Evolutionary conservation across 2,888 invertebrate genomes (phyloP).

Genomic region (Drosophila greeni): DNA sequence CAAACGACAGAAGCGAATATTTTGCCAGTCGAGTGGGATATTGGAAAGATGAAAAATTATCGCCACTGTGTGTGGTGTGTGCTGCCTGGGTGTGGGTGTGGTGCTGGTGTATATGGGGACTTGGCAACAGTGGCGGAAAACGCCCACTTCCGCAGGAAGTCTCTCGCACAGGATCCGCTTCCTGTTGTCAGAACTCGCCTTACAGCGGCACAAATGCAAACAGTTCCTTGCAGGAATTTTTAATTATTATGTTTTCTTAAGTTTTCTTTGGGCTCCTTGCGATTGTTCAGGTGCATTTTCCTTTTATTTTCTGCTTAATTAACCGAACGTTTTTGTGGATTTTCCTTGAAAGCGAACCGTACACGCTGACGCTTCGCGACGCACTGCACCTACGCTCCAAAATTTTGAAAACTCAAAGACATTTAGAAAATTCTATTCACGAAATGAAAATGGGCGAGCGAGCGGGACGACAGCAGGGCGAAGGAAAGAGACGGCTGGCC

Average conservation of each 20-base stretch:
- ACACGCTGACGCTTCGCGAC: conserved; percentile 76
- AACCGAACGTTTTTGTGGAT: conserved; percentile 9
- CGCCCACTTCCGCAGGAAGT: conserved; percentile 61
- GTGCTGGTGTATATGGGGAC: conserved; percentile 28
- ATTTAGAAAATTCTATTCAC: conserved; percentile 66
- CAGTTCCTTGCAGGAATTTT: background rate
- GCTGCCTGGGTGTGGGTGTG: conserved; percentile 9
- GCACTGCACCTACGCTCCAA: conserved; percentile 79
- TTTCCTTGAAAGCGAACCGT: conserved; percentile 45
- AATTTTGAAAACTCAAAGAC: conserved; percentile 73
- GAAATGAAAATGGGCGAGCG: conserved; percentile 41
- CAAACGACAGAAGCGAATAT: conserved; percentile 45
- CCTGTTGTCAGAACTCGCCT: conserved; percentile 2
- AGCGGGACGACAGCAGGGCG: conserved; percentile 34
- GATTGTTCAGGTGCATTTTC: conserved; percentile 10
- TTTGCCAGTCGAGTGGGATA: conserved; percentile 55
- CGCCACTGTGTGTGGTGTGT: conserved; percentile 18
- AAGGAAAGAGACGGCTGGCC: conserved; percentile 47
- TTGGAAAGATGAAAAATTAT: conserved; percentile 64
- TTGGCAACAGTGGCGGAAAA: conserved; percentile 58
- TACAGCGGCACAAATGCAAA: background rate
- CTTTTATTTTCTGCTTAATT: conserved; percentile 16
- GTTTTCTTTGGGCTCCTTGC: background rate
- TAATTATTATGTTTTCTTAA: background rate
- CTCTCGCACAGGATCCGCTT: background rate